Base-by-base conservation (phyloP, 1,140 invertebrate species). In the Phthorimaea operculella region DNA sequence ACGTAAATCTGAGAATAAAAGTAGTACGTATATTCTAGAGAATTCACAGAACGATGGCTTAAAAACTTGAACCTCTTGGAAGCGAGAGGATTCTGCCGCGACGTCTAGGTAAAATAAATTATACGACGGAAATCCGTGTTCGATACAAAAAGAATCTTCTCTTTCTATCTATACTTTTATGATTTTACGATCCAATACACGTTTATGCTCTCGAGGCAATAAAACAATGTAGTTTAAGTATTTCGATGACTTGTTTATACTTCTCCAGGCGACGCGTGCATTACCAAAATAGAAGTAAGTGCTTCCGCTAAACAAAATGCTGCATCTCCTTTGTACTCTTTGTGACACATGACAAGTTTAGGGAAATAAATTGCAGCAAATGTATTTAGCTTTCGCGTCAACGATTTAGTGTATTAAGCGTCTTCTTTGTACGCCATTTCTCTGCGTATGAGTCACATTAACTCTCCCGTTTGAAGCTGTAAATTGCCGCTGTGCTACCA, bases 241-340 rank as follows among this genome's bases (percentile, higher is more conserved):
- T 60, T 51, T 28, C 57, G 65, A 61, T 67, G 67, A 67, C 52
- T 60, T 72, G 63, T 68, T 68, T 66, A 61, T 62, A 55, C 54
- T 57, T 17, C 45, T 60, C 55, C 60, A 65, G 64, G 61, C 34
- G 49, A 48, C 51, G 50, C 39, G 15, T n/a, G 39, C 51, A 48
- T 36, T 39, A 63, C 68, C 44, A 52, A 74, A 73, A 77, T 77
- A 74, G 67, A 74, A 73, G 60, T 63, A 72, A 76, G 65, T 70
- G 70, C 64, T 74, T 74, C 68, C 70, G 67, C 51, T 61, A 62
- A 65, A 69, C 67, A 61, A 67, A 69, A 64, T 66, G 60, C 59
- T 62, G 44, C 60, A 58, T 53, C 63, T 51, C 42, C 55, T 68
- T 64, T 57, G 55, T 64, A 55, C 42, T 16, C 54, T 54, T 50